phyloP scores from a whole-genome alignment of 2,797 vertebrate genomes.

The Acomys russatus region DNA sequence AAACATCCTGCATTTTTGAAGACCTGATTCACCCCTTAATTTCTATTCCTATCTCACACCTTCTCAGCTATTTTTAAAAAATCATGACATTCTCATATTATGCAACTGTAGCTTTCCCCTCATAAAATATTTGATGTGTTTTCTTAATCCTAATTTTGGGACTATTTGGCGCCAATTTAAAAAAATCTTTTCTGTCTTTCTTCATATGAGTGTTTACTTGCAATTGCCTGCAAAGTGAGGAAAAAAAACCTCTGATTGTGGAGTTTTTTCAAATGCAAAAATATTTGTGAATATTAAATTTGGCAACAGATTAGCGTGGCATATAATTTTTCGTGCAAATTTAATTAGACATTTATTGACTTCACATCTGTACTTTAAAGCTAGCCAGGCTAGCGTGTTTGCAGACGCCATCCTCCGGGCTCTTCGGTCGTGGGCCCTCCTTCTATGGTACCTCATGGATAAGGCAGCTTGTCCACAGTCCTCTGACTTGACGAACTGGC shows the following conservation, averaged over 20 bases:
- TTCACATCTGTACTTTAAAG: constrained; percentile 45
- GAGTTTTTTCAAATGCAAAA: constrained; percentile 56
- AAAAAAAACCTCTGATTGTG: constrained; percentile 33
- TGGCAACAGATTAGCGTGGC: neutral
- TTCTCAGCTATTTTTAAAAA: neutral
- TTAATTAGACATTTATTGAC: constrained; percentile 69
- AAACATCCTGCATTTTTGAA: neutral
- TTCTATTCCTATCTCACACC: neutral
- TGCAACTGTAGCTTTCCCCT: neutral
- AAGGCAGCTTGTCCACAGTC: constrained; percentile 40
- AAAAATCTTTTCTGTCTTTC: constrained; percentile 19
- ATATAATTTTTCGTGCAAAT: constrained; percentile 20
- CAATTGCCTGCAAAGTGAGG: constrained; percentile 44
- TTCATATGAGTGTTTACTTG: constrained; percentile 28
- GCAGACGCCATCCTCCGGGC: neutral
- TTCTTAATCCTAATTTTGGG: constrained; percentile 60
- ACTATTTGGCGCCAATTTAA: neutral
- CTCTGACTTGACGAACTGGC: neutral
- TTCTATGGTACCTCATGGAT: constrained; percentile 64
- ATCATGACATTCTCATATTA: neutral
- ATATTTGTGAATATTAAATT: constrained; percentile 61
- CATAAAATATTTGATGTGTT: neutral
- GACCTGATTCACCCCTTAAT: accelerated
- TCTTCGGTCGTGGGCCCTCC: constrained; percentile 64
- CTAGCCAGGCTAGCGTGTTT: neutral